Percentiles rank a stretch among this genome's conserved stretches.
phyloP scores from a whole-genome alignment of 2,888 invertebrate genomes.

The Achlya flavicornis region DNA sequence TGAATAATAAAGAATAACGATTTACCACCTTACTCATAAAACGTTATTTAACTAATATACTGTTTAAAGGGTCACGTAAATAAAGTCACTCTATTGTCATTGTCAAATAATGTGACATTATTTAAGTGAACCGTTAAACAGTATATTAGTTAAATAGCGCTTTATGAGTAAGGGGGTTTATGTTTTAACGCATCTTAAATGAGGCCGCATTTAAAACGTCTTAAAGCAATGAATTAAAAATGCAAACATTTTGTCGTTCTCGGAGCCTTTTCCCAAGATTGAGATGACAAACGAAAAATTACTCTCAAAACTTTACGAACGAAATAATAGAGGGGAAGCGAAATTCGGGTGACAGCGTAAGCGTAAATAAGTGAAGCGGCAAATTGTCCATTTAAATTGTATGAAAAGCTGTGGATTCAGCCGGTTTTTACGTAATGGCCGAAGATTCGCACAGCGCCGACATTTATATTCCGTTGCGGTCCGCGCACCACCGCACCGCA shows the following conservation, averaged over 20 bases:
- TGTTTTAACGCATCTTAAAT: background rate
- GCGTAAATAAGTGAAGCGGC: conserved; percentile 54
- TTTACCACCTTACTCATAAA: too few species aligned
- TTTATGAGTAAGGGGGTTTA: too few species aligned
- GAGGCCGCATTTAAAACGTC: conserved; percentile 16
- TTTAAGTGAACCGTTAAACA: too few species aligned
- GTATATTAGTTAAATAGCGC: too few species aligned
- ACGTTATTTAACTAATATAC: too few species aligned
- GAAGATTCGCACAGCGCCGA: conserved; percentile 26
- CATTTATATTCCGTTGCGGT: conserved; percentile 41
- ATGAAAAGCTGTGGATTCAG: conserved; percentile 48
- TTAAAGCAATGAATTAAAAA: conserved; percentile 24
- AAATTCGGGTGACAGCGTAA: conserved; percentile 21
- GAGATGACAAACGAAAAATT: conserved; percentile 41
- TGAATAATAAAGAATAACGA: background rate
- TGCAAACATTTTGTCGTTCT: conserved; percentile 24
- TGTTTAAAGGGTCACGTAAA: too few species aligned
- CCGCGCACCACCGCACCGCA: background rate
- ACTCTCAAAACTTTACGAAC: conserved; percentile 32
- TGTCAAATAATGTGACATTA: too few species aligned
- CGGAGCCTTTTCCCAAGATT: conserved; percentile 30
- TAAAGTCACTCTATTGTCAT: too few species aligned
- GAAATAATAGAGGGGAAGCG: conserved; percentile 30
- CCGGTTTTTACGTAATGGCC: conserved; percentile 42
- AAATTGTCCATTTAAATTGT: conserved; percentile 62